A percentile compares a stretch with the other conserved stretches of the same genome.
These are phyloP conservation scores for Glaucomys volans DNA, from an alignment of 2,113 vertebrate species.

Conservation along the genomic window DNA sequence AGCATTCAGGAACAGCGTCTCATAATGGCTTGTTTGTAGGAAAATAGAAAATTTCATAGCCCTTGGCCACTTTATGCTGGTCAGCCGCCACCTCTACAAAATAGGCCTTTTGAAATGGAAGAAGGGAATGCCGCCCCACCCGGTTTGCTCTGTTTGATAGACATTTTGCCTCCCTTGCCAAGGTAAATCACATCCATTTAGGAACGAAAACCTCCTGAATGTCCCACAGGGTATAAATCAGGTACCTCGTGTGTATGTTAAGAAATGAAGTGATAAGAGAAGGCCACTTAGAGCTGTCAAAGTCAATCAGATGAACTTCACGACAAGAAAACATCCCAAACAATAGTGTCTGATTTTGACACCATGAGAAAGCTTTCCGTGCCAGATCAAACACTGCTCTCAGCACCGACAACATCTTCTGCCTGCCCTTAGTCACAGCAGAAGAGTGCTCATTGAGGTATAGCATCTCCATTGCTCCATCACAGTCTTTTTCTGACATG, in stretches of 20 bases:
- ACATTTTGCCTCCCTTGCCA: neutral
- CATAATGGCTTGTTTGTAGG: neutral
- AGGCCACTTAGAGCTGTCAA: neutral
- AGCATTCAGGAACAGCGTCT: neutral
- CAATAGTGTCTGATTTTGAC: conserved; percentile 61
- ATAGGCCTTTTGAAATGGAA: neutral
- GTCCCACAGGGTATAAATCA: neutral
- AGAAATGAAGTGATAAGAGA: neutral
- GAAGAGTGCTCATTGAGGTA: neutral
- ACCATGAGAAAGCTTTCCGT: conserved; percentile 52
- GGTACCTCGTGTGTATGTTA: neutral
- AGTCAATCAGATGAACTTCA: conserved; percentile 36
- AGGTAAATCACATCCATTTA: neutral
- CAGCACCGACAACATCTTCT: conserved; percentile 55
- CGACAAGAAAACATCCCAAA: conserved; percentile 38
- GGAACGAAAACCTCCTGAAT: neutral
- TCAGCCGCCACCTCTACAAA: neutral
- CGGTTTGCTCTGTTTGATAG: no score
- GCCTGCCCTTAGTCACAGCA: neutral
- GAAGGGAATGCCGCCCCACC: fast-evolving
- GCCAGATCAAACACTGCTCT: conserved; percentile 29
- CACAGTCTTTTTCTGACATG: neutral
- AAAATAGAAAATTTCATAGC: neutral
- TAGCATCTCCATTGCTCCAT: neutral
- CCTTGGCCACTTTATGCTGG: neutral